Conservation (phyloP, 2,113 vertebrate species). For the Poicephalus gulielmi region DNA sequence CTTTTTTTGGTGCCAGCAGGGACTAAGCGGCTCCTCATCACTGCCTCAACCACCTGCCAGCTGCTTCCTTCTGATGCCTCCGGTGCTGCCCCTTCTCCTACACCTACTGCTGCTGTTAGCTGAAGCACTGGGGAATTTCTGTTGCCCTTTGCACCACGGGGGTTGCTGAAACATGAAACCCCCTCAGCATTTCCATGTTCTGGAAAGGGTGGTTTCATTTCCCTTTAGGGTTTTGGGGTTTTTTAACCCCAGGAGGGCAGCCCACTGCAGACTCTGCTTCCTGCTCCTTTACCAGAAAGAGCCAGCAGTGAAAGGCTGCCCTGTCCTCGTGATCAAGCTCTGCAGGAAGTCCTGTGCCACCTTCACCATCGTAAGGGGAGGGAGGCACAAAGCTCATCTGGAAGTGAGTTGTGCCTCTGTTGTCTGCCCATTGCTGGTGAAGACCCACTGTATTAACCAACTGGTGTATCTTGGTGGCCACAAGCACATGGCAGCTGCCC, state of each 20-base stretch:
- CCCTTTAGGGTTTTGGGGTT: neutral
- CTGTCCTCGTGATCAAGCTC: rapidly evolving
- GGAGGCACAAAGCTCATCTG: neutral
- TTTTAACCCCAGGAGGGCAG: neutral
- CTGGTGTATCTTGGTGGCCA: neutral
- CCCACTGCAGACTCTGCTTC: neutral
- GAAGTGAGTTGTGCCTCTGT: neutral
- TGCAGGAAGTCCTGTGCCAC: rapidly evolving
- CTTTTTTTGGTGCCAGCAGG: neutral
- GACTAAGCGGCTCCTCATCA: neutral
- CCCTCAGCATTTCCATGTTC: conserved; percentile 48
- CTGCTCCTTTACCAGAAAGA: neutral
- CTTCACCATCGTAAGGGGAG: rapidly evolving
- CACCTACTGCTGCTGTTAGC: neutral
- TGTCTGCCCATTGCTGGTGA: neutral
- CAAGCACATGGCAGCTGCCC: rapidly evolving
- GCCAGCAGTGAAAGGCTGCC: neutral
- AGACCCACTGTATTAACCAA: neutral
- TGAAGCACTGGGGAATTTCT: conserved; percentile 18
- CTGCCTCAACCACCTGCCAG: neutral
- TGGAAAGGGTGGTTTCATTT: conserved; percentile 54
- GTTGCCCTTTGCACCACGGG: neutral
- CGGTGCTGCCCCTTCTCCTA: neutral
- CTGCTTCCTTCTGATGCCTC: neutral
- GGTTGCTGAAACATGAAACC: neutral